Conservation (phyloP, 2,888 invertebrate species). For the Ischnura elegans region DNA sequence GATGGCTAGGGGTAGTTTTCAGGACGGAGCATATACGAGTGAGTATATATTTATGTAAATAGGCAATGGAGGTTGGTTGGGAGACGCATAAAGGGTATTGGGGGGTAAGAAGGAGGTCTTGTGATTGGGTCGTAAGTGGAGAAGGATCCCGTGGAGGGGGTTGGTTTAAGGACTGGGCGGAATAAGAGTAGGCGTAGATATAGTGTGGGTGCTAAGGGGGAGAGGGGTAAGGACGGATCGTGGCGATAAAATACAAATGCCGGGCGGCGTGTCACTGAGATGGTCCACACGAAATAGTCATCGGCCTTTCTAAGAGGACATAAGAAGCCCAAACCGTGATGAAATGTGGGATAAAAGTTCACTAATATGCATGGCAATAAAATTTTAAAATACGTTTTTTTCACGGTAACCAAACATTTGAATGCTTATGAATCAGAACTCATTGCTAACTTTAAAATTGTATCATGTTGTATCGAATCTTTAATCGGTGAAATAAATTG, state of each 20-base stretch:
- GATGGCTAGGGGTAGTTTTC: conserved; percentile 1
- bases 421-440: too few relatives aligned
- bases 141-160: not conserved
- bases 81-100: not conserved
- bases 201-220: not conserved
- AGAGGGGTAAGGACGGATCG: not conserved
- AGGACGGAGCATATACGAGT: not conserved
- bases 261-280: not conserved
- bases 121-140: conserved; percentile 64
- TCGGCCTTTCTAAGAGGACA: conserved; percentile 14
- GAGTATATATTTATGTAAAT: not conserved
- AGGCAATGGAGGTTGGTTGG: conserved; percentile 2
- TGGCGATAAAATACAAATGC: not conserved
- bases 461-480: too few relatives aligned
- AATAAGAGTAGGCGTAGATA: conserved; percentile 12
- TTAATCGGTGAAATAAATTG: too few relatives aligned
- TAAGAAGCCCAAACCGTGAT: too few relatives aligned
- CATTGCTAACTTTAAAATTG: too few relatives aligned
- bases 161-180: not conserved
- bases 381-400: too few relatives aligned
- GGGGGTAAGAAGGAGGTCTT: conserved; percentile 18
- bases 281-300: not conserved
- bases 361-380: too few relatives aligned
- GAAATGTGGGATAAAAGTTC: too few relatives aligned
- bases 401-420: too few relatives aligned